Conservation (phyloP, 2,113 vertebrate species). For the Australoheros scitulus region DNA sequence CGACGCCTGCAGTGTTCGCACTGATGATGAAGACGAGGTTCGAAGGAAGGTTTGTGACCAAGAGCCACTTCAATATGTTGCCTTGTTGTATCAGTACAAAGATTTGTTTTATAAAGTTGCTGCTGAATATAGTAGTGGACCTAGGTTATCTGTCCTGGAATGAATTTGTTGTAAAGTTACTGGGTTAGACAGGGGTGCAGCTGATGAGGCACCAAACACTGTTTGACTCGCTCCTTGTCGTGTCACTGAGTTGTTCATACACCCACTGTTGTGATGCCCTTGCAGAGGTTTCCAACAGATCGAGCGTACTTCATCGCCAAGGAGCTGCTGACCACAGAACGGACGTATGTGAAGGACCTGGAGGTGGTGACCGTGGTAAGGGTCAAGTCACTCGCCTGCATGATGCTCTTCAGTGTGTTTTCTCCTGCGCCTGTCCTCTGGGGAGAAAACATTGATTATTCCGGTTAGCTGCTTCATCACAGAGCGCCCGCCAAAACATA, state of each 20-base stretch:
- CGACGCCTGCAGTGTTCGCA: slow-evolving; percentile 86
- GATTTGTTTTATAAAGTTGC: not conserved
- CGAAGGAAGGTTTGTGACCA: slow-evolving; percentile 87
- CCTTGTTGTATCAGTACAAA: not conserved
- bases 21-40: slow-evolving; percentile 93
- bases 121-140: slow-evolving; percentile 41
- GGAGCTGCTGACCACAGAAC: slow-evolving; percentile 91
- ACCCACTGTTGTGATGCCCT: slow-evolving; percentile 22
- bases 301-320: slow-evolving; percentile 96
- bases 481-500: slow-evolving; percentile 43
- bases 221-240: not conserved
- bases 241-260: not conserved
- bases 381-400: not conserved
- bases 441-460: slow-evolving; percentile 68
- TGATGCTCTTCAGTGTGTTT: slow-evolving; percentile 35
- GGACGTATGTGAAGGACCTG: slow-evolving; percentile 94
- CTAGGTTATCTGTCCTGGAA: slow-evolving; percentile 47
- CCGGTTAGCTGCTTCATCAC: slow-evolving; percentile 50
- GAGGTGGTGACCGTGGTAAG: slow-evolving; percentile 95
- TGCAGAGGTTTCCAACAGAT: slow-evolving; percentile 91
- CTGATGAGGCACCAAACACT: not conserved
- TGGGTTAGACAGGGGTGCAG: not conserved
- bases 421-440: slow-evolving; percentile 22
- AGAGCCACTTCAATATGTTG: not conserved
- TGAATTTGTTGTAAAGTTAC: slow-evolving; percentile 7